phyloP scores from a whole-genome alignment of 2,888 invertebrate genomes.

The Hypsopygia costalis region DNA sequence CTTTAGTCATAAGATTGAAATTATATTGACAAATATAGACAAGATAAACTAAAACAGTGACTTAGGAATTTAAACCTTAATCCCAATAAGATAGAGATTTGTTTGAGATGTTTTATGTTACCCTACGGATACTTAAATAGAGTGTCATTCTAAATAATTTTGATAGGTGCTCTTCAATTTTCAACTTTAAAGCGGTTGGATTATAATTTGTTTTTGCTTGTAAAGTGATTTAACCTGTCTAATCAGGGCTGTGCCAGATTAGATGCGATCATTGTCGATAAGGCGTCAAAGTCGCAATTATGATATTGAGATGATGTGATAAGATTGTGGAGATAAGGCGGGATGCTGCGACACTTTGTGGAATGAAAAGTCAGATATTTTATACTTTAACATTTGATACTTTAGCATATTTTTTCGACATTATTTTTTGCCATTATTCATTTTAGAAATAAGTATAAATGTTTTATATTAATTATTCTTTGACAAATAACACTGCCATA shows the following conservation, averaged over 20 bases:
- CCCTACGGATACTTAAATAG: conserved; percentile 1
- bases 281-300: background rate
- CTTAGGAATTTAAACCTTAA: background rate
- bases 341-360: background rate
- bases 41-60: background rate
- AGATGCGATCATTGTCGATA: conserved; percentile 8
- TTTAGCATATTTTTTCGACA: too few relatives aligned
- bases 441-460: too few relatives aligned
- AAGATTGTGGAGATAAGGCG: background rate
- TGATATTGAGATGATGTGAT: background rate
- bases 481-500: too few relatives aligned
- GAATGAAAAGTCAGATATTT: background rate
- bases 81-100: background rate
- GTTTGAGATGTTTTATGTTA: background rate
- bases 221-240: conserved; percentile 10
- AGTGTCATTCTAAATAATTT: conserved; percentile 1
- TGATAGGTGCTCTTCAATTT: background rate
- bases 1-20: conserved; percentile 2
- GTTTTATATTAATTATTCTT: too few relatives aligned
- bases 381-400: too few relatives aligned
- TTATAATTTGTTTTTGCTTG: background rate
- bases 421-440: too few relatives aligned
- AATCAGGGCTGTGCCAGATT: conserved; percentile 11
- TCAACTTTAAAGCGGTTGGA: background rate
- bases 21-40: background rate